These are phyloP conservation scores for Haliclona indistincta DNA, from an alignment of 37 sponge, comb jelly and placozoan genomes.

Conservation along the genomic window DNA sequence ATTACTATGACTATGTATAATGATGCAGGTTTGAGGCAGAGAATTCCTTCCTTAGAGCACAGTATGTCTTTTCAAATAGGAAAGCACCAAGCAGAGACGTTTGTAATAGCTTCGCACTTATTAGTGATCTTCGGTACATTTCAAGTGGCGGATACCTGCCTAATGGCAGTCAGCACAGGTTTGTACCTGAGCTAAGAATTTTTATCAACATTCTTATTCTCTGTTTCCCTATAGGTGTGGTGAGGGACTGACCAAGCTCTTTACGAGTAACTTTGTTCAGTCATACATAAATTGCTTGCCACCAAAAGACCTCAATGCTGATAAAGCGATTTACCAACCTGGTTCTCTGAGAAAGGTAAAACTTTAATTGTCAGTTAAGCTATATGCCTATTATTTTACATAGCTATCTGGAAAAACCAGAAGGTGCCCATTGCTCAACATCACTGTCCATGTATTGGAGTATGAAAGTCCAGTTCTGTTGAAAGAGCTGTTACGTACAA, in stretches of 20 bases:
- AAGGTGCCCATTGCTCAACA: too few relatives aligned
- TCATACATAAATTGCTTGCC: background rate
- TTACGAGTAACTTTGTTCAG: background rate
- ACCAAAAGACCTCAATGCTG: too few relatives aligned
- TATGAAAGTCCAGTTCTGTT: too few relatives aligned
- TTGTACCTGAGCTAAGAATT: too few relatives aligned
- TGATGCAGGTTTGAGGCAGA: conserved; percentile 58
- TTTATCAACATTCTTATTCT: background rate
- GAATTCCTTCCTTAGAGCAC: conserved; percentile 21
- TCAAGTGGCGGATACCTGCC: conserved; percentile 9
- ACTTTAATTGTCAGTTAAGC: too few relatives aligned
- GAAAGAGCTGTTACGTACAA: too few relatives aligned
- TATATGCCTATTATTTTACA: too few relatives aligned
- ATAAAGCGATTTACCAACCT: conserved; percentile 4
- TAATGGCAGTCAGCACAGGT: too few relatives aligned
- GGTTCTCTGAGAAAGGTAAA: conserved; percentile 3
- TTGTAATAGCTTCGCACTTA: conserved; percentile 12
- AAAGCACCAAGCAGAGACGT: conserved; percentile 55
- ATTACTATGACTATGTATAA: too few relatives aligned
- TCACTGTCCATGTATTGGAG: too few relatives aligned
- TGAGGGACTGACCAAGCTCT: background rate
- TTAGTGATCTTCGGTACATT: conserved; percentile 11
- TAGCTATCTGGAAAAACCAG: too few relatives aligned
- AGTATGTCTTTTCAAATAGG: conserved; percentile 43
- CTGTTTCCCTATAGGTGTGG: conserved; percentile 1